A percentile compares a stretch with the other conserved stretches of the same genome.
Conservation (phyloP, 1,140 invertebrate species). For the Atopsyche davidsoni region DNA sequence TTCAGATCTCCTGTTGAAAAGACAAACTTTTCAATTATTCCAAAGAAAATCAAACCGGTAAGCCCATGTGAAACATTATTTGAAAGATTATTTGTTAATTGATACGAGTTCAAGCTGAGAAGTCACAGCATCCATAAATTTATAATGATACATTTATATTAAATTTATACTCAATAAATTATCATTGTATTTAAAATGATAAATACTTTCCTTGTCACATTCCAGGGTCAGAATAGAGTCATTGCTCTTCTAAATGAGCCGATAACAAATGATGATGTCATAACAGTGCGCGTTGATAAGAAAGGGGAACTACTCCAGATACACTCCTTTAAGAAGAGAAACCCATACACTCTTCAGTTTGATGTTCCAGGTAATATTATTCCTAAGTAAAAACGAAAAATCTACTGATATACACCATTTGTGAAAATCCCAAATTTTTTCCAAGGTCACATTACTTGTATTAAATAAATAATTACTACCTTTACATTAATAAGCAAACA, state of each 20-base stretch:
- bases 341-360: conserved; percentile 76
- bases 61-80: conserved; percentile 32
- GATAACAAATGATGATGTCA: conserved; percentile 62
- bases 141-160: conserved; percentile 5
- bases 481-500: background rate
- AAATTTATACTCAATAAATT: conserved; percentile 16
- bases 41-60: conserved; percentile 75
- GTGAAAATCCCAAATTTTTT: no score
- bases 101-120: no score
- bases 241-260: conserved; percentile 72
- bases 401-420: no score
- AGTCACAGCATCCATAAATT: no score
- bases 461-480: no score
- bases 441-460: no score
- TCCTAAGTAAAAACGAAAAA: no score
- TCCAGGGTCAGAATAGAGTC: conserved; percentile 74
- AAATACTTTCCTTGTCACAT: no score
- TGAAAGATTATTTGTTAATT: background rate
- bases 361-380: conserved; percentile 64
- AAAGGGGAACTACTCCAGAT: conserved; percentile 72
- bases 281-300: conserved; percentile 70
- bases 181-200: no score
- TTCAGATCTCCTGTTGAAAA: conserved; percentile 55
- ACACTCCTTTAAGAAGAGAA: conserved; percentile 65
- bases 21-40: conserved; percentile 67